Base-by-base conservation (phyloP, 2,888 invertebrate genomes). In the Tromatobia lineatoria region DNA sequence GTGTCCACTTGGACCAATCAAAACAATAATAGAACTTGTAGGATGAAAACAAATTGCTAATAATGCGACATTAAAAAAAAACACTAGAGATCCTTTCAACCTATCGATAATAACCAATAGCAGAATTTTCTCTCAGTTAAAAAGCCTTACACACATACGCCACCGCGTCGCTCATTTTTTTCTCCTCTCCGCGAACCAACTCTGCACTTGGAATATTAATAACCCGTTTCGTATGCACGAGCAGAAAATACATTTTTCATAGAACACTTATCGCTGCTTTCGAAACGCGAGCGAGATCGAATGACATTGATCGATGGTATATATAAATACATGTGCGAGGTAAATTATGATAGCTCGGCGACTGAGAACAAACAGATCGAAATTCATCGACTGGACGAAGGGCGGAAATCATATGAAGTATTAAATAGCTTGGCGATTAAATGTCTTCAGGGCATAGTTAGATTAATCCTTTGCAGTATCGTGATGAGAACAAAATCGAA, bases 181-280 rank as follows among this genome's bases (percentile, higher is more conserved):
- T 4, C 18, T 42, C 57, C 66, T 50, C 57, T 52, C 57, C 47
- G 79, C 66, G 59, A 42, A 70, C 64, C 54, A 83, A 57, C 64
- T 80, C 82, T 61, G 79, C 83, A 90, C 89, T 90, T 86, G 88
- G 87, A 89, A 90, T 89, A 88, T 89, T 90, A 89, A 90, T 90
- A 88, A 88, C 88, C 84, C 90, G 85, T 90, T 90, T 88, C 89
- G 89, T 90, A 90, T 90, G 90, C 90, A 88, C 87, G 87, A 87
- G 88, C 88, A 89, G 88, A 85, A 85, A 85, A 89, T 89, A 88
- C 89, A 90, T 89, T 89, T 90, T 90, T 73, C 77, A 86, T 69
- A n/a, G 25, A 18, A 61, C 67, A 20, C 50, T 13, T 70, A 80
- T 18, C 59, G 45, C 18, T 38, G 13, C 52, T 77, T 66, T 45